Base-by-base conservation (phyloP, 2,888 invertebrate species). In the Monochamus alternatus region DNA sequence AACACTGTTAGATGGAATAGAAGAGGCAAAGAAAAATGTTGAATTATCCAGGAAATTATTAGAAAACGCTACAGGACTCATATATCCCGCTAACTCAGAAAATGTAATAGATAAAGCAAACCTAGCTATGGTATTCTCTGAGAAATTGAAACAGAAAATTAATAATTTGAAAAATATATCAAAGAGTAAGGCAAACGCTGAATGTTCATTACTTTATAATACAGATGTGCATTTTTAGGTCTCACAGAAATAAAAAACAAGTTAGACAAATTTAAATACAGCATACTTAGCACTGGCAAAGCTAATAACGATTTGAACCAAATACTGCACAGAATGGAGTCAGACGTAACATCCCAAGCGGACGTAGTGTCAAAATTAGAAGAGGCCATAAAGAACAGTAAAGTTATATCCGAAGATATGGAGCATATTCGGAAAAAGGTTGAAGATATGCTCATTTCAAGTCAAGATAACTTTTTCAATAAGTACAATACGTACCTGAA, bases 1-100 rank as follows among this genome's bases (percentile, higher is more conserved):
- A 76, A 93, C 94, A 71, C 95, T 97, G 0, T 92, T 94, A 0
- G 92, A 93, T 72, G 93, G 94, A 31, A 92, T 97, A 70, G 88
- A 90, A 9, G 92, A 92, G 58, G 95, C 95, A 0, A 91, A 90
- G 81, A 89, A 91, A 47, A 92, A 93, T 83, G 92, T 93, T 0
- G 88, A 89, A 58, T 92, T 93, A 78, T 94, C 95, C 3, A 76
- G 81, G 55, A 66, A 81, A 43, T 79, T 82, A 14, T 73, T 88
- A 52, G 76, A 83, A 79, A 86, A 80, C 84, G 89, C 75, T 78
- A 87, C 82, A 74, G 85, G 63, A 82, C 87, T 79, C 81, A 90
- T 87, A 3, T 87, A 90, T 80, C 89, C 90, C 3, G 81, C 82
- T 66, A 87, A 88, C 72, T 88, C 88, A 8, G 90, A 90, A 81